Evolutionary conservation across 2,888 invertebrate species (phyloP), one percentile per base, ranked within the genome.

Genomic region (Oeneis ivallda): DNA sequence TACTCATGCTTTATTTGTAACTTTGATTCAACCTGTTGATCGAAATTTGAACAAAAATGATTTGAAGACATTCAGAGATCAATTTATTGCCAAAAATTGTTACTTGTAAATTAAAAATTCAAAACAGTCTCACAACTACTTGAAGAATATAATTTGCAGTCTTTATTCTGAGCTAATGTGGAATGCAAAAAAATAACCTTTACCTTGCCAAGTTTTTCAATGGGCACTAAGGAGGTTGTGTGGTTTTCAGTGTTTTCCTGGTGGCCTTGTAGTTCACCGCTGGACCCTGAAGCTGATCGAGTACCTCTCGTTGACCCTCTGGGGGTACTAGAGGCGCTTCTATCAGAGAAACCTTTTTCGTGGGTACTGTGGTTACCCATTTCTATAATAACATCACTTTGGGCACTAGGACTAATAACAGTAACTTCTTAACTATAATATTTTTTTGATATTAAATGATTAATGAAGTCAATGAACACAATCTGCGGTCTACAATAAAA

Each of bases 181-280:
- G 34, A 58, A 37, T 45, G 39, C n/a, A 76, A 68, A 69, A 34
- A 10, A 56, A 49, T 75, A 62, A 62, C 56, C 72, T 47, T 60
- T 83, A 95, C 95, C 93, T 96, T 96, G 70, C 95, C 94, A 59
- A 96, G 90, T 85, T 95, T 96, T 80, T 96, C 96, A 60, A 96
- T 92, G 13, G 96, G 95, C 72, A 95, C 90, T 81, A 96, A 92
- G 63, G 94, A 94, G n/a, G 78, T 67, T 37, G 93, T 92, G 67
- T 92, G 92, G 67, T 79, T 78, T 43, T 88, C 89, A 60, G 74
- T 73, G 75, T 92, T 93, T 74, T 94, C 94, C 61, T 94, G 72
- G 50, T 70, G 71, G 63, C 71, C 94, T 76, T 93, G 94, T 61
- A 94, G 92, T 78, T 95, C 95, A 17, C 93, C 93, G 11, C 94